A percentile compares a stretch with the other conserved stretches of the same genome.
These are phyloP conservation scores for Megaceryle maxima DNA, from an alignment of 2,113 vertebrate genomes.

Conservation along the genomic window DNA sequence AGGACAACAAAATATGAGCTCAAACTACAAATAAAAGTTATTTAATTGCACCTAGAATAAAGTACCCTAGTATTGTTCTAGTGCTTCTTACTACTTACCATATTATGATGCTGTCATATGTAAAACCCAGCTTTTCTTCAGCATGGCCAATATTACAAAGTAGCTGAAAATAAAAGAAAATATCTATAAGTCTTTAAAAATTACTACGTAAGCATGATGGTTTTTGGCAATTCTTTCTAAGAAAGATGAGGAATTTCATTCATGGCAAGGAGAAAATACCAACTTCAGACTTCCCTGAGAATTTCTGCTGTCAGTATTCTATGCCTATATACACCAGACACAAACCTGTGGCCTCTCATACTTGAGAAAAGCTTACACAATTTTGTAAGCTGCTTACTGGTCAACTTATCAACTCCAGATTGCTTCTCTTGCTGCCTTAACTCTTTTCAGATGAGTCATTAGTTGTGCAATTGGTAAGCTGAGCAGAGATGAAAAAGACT, in stretches of 20 bases:
- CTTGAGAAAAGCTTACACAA: background rate
- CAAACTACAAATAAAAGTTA: background rate
- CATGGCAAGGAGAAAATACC: accelerated
- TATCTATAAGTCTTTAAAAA: background rate
- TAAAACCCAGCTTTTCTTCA: slow-evolving; percentile 95
- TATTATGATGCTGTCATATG: slow-evolving; percentile 96
- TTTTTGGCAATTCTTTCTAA: background rate
- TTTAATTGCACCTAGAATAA: background rate
- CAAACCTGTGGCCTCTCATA: background rate
- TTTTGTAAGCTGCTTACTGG: background rate
- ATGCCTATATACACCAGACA: background rate
- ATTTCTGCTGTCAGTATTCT: background rate
- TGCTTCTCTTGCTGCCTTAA: too few species aligned
- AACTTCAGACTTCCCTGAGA: background rate
- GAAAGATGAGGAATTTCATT: background rate
- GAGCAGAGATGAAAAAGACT: background rate
- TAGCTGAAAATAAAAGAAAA: slow-evolving; percentile 80
- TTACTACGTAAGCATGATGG: accelerated
- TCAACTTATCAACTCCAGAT: background rate
- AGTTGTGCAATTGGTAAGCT: background rate
- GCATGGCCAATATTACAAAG: slow-evolving; percentile 91
- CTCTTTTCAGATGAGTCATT: too few species aligned
- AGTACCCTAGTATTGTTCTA: background rate
- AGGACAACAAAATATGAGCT: background rate
- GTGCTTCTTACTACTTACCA: slow-evolving; percentile 82